Conservation (phyloP, 2,888 invertebrate species). For the Polydrusus cervinus region DNA sequence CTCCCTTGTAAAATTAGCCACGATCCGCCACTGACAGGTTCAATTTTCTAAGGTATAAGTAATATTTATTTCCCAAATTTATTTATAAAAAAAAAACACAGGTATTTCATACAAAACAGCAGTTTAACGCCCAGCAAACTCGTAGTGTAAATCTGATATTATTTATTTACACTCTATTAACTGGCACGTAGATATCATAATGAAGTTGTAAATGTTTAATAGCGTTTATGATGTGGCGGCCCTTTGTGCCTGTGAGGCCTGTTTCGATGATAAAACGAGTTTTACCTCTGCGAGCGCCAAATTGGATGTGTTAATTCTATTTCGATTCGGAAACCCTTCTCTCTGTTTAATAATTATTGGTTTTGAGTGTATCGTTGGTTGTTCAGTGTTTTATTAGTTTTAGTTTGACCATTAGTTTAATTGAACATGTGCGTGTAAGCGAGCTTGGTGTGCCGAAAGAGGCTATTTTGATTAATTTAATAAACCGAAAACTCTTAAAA, state of each 20-base stretch:
- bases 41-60: too few species aligned
- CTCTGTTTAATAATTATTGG: constrained; percentile 25
- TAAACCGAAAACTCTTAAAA: too few species aligned
- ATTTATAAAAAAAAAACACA: background rate
- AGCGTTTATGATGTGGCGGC: constrained; percentile 59
- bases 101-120: background rate
- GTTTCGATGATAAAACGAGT: constrained; percentile 29
- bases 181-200: constrained; percentile 69
- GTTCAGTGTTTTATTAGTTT: background rate
- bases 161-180: constrained; percentile 71
- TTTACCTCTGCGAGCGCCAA: constrained; percentile 18
- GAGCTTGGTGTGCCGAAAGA: background rate
- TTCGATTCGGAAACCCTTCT: constrained; percentile 6
- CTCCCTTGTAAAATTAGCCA: too few species aligned
- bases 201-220: constrained; percentile 71
- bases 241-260: constrained; percentile 29
- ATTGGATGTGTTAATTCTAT: constrained; percentile 36
- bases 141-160: constrained; percentile 64
- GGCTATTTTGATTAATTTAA: too few species aligned
- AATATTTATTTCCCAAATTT: too few species aligned
- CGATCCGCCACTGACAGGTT: too few species aligned
- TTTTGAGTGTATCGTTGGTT: constrained; percentile 2
- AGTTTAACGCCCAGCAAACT: constrained; percentile 20
- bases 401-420: background rate
- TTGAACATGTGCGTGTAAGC: background rate